A percentile compares a stretch with the other conserved stretches of the same genome.
These are phyloP conservation scores for Drosophila acutilabella DNA, from an alignment of 2,888 invertebrate genomes.

Conservation along the genomic window DNA sequence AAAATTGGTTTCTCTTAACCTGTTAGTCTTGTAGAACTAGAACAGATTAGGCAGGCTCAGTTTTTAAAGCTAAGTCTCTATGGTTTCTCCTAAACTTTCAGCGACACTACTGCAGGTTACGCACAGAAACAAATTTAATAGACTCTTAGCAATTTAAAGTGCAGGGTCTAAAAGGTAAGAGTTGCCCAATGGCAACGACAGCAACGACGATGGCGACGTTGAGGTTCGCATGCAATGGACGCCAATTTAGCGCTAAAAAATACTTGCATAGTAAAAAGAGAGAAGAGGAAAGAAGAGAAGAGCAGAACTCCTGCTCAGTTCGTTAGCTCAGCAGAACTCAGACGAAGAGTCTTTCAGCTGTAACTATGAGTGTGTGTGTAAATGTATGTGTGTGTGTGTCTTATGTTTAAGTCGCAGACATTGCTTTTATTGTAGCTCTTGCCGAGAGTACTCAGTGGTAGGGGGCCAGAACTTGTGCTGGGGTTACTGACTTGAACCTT, in stretches of 20 bases:
- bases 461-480: constrained; percentile 62
- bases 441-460: constrained; percentile 22
- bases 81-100: too few relatives aligned
- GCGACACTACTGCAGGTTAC: too few relatives aligned
- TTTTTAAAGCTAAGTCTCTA: too few relatives aligned
- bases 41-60: too few relatives aligned
- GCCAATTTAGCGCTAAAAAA: constrained; percentile 72
- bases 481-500: constrained; percentile 83
- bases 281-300: constrained; percentile 23
- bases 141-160: not conserved
- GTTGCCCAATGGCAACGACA: constrained; percentile 7
- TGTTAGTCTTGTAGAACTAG: too few relatives aligned
- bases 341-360: constrained; percentile 24
- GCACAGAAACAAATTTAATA: not conserved
- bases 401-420: constrained; percentile 60
- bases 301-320: constrained; percentile 47
- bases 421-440: constrained; percentile 72
- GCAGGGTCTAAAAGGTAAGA: not conserved
- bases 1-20: too few relatives aligned
- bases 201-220: not conserved
- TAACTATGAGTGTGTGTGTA: constrained; percentile 9
- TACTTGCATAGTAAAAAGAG: constrained; percentile 30
- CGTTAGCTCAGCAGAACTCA: constrained; percentile 56
- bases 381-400: constrained; percentile 43
- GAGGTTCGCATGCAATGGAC: constrained; percentile 64